Conservation (phyloP, 64 coral and sea anemone genomes). For the Acropora yongei region DNA sequence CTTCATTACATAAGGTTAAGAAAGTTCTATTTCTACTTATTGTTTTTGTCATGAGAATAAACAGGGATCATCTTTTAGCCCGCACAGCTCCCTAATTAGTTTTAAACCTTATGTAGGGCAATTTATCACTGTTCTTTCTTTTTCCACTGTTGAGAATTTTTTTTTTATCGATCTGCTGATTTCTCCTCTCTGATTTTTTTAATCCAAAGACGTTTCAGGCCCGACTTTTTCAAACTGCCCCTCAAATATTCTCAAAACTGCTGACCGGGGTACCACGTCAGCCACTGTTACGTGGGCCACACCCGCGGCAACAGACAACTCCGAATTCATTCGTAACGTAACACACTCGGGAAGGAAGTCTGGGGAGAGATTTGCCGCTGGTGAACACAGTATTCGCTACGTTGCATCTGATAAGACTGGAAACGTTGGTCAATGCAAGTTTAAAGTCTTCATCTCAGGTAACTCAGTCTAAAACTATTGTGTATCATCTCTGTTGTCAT, state of each 20-base stretch:
- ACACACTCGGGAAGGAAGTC: conserved; percentile 19
- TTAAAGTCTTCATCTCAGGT: conserved; percentile 55
- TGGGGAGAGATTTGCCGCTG: conserved; percentile 38
- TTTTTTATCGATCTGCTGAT: background rate
- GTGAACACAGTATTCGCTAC: conserved; percentile 61
- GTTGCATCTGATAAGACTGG: conserved; percentile 45
- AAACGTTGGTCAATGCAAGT: conserved; percentile 37
- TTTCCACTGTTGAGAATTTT: background rate
- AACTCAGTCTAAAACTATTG: background rate
- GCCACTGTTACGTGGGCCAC: conserved; percentile 2
- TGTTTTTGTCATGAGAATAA: conserved; percentile 5
- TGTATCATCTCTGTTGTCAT: background rate
- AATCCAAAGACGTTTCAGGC: conserved; percentile 28
- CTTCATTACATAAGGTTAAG: background rate
- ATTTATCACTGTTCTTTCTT: background rate
- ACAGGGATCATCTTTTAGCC: background rate
- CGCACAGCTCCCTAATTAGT: background rate
- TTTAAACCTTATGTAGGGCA: background rate
- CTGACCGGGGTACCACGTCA: conserved; percentile 40
- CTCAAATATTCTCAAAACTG: conserved; percentile 25
- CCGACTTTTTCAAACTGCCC: conserved; percentile 52
- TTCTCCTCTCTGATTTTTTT: background rate
- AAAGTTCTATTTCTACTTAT: background rate
- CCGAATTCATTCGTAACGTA: conserved; percentile 40
- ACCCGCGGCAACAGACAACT: conserved; percentile 54